A percentile compares a stretch with the other conserved stretches of the same genome.
These are phyloP conservation scores for Cavia porcellus DNA, from an alignment of 2,113 vertebrate genomes.

Conservation along the genomic window DNA sequence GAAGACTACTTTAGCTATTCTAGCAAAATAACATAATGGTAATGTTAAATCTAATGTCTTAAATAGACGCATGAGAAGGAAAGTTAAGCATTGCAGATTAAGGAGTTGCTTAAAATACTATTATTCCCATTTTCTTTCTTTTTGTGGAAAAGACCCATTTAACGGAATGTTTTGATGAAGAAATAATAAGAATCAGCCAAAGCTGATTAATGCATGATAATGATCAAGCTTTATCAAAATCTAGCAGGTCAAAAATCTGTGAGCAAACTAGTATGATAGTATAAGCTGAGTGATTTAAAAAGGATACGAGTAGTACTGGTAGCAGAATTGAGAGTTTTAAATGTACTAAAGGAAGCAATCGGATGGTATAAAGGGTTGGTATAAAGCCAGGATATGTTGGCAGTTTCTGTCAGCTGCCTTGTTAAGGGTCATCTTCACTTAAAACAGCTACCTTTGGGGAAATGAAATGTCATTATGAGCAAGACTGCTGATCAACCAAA, in stretches of 20 bases:
- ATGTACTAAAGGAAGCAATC: not conserved
- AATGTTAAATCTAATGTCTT: not conserved
- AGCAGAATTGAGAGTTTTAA: not conserved
- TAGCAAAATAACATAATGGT: slow-evolving; percentile 13
- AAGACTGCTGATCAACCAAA: not conserved
- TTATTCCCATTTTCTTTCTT: not conserved
- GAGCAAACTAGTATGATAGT: not conserved
- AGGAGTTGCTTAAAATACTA: not conserved
- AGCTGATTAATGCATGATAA: not conserved
- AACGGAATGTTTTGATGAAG: not conserved
- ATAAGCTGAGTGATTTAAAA: not conserved
- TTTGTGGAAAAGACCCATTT: not conserved
- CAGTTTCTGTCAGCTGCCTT: not conserved
- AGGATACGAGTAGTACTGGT: not conserved
- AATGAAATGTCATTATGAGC: not conserved
- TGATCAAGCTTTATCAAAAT: not conserved
- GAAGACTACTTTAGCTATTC: slow-evolving; percentile 19
- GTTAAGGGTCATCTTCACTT: not conserved
- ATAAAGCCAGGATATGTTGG: not conserved
- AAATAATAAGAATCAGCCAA: not conserved
- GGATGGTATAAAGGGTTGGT: not conserved
- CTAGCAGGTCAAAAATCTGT: not conserved
- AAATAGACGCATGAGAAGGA: not conserved
- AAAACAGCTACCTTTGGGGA: not conserved
- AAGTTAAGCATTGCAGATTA: not conserved